Percentiles rank a stretch among this genome's conserved stretches.
These are phyloP conservation scores for Drymonia ruficornis DNA, from an alignment of 2,888 invertebrate genomes.

Conservation along the genomic window DNA sequence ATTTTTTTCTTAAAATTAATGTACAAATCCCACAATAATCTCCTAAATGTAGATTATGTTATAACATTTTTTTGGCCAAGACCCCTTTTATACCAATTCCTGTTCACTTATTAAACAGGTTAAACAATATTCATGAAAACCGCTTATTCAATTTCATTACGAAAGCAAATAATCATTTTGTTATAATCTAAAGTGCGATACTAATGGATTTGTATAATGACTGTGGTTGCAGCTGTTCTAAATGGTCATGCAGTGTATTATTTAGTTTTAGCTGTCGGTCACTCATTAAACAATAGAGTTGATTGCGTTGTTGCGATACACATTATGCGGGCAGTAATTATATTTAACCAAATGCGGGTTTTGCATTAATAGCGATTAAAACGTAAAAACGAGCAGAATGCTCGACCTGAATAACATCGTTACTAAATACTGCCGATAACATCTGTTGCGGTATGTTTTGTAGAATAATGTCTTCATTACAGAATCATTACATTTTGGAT, in stretches of 20 bases:
- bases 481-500: neutral
- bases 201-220: conserved; percentile 67
- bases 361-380: conserved; percentile 64
- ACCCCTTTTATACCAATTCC: too few species aligned
- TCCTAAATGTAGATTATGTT: too few species aligned
- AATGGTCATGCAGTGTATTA: conserved; percentile 69
- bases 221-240: conserved; percentile 67
- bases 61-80: too few species aligned
- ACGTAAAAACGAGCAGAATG: conserved; percentile 57
- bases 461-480: conserved; percentile 6
- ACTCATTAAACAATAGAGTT: conserved; percentile 79
- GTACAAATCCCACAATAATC: neutral
- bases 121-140: conserved; percentile 28
- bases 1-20: neutral
- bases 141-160: conserved; percentile 56
- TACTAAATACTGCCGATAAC: conserved; percentile 29
- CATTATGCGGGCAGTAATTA: conserved; percentile 81
- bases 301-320: conserved; percentile 77
- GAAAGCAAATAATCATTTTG: conserved; percentile 53
- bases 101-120: neutral
- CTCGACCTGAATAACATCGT: conserved; percentile 51
- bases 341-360: conserved; percentile 81
- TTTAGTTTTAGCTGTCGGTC: conserved; percentile 73
- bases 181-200: conserved; percentile 58
- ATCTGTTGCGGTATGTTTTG: conserved; percentile 29